These are phyloP conservation scores for Chymomyza caudatula DNA, from an alignment of 2,888 invertebrate species.

Conservation along the genomic window DNA sequence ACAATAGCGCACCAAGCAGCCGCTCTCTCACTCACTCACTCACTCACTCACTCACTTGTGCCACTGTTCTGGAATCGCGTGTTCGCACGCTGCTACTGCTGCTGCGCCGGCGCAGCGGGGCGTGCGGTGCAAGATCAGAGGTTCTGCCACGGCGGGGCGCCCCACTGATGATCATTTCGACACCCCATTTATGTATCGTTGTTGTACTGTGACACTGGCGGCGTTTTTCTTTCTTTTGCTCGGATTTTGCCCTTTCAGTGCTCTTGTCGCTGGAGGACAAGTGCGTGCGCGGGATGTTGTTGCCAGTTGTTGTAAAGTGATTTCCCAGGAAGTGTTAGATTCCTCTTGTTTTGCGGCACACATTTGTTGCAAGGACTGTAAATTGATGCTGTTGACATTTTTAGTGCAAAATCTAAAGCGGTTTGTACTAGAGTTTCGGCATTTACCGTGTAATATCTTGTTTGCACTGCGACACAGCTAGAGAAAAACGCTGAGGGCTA, in stretches of 20 bases:
- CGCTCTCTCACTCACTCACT: neutral
- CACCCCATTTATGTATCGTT: constrained; percentile 69
- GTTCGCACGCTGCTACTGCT: constrained; percentile 11
- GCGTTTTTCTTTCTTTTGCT: constrained; percentile 14
- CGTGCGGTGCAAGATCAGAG: constrained; percentile 65
- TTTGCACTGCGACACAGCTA: neutral
- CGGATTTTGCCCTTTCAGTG: no score
- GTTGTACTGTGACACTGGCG: constrained; percentile 10
- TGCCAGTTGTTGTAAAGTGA: constrained; percentile 1
- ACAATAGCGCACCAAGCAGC: neutral
- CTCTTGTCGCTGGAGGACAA: neutral
- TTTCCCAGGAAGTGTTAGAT: constrained; percentile 7
- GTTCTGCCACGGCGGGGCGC: constrained; percentile 61
- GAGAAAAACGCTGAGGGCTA: neutral
- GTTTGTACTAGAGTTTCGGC: neutral
- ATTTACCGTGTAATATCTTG: neutral
- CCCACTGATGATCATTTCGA: constrained; percentile 70
- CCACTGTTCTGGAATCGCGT: constrained; percentile 32
- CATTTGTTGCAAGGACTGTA: constrained; percentile 1
- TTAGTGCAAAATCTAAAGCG: constrained; percentile 2
- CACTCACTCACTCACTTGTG: constrained; percentile 8
- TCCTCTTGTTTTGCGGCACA: neutral
- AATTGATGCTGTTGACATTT: constrained; percentile 8
- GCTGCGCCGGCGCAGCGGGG: constrained; percentile 42
- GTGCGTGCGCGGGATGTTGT: neutral